Evolutionary conservation across 2,113 vertebrate species (phyloP).

Genomic region (Nipponia nippon): DNA sequence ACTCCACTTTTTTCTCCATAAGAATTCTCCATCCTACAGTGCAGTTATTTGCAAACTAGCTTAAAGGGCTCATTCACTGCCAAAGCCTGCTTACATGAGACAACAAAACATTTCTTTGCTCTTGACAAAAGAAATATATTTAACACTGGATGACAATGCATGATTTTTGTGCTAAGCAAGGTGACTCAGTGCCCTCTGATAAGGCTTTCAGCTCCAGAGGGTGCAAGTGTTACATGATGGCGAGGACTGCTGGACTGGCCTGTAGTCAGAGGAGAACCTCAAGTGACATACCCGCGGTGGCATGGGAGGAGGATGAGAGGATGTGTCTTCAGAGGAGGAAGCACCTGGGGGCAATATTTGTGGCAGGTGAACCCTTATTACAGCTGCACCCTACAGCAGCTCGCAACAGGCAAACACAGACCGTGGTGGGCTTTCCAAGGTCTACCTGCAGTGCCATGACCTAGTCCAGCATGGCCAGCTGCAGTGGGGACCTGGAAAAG

Average conservation of each 20-base stretch:
- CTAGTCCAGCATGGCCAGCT: neutral
- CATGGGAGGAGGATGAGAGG: neutral
- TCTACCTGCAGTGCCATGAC: neutral
- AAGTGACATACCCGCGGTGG: neutral
- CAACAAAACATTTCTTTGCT: neutral
- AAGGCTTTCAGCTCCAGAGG: neutral
- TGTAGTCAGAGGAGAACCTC: neutral
- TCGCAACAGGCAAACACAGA: neutral
- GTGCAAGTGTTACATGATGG: neutral
- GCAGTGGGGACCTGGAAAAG: neutral
- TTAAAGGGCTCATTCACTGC: neutral
- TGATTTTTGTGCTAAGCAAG: neutral
- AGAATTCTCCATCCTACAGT: neutral
- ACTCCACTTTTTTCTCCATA: neutral
- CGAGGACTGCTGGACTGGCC: fast-evolving
- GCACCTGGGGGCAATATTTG: neutral
- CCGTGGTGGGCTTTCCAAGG: neutral
- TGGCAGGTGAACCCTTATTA: neutral
- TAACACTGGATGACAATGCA: neutral
- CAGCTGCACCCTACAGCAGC: neutral
- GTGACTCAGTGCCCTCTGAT: neutral
- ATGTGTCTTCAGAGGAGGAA: neutral
- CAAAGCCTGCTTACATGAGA: neutral
- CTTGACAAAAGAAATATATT: neutral
- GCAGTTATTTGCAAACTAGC: neutral